Base-by-base conservation (phyloP, 2,797 vertebrate genomes). In the Gallinago solitaria region DNA sequence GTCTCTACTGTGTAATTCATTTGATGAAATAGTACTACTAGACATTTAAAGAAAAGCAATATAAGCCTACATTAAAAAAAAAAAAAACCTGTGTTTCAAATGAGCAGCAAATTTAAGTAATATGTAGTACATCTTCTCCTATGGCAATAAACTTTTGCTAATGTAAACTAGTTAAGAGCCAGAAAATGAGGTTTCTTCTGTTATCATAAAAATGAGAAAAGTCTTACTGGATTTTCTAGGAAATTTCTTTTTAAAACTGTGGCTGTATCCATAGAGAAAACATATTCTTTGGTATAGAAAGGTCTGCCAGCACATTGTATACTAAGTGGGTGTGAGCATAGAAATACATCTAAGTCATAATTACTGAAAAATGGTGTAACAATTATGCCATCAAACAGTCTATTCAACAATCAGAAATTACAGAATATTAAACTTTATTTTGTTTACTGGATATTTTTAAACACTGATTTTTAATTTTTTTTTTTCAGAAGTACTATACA, bases 121-220 rank as follows among this genome's bases (percentile, higher is more conserved):
- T 7, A 5, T 45, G 23, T 9, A 61, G 20, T 17, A 51, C 0
- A 0, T 39, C 23, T 37, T 78, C 45, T 81, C 14, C 48, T n/a
- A 12, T 32, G 12, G 23, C 50, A 76, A 75, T 33, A 70, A 67
- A 63, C 9, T 60, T 89, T 51, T 70, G 59, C 24, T 51, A 74
- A 67, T 16, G 6, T 47, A 50, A 89, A 39, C 35, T 56, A 64
- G 10, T 21, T 53, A 79, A 63, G 17, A 64, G 33, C 2, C 48
- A 80, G n/a, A 81, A 92, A 86, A 65, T 1, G 0, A 43, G 3
- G 2, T 53, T 77, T 80, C 18, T 82, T 61, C 33, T 68, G 9
- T 32, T 59, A 61, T 14, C 12, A 30, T 3, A 75, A 41, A 47
- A 64, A 87, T 24, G 0, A 27, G 18, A 80, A 83, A 86, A 78